These are phyloP conservation scores for Patella depressa DNA, from an alignment of 2,888 invertebrate genomes.

Conservation along the genomic window DNA sequence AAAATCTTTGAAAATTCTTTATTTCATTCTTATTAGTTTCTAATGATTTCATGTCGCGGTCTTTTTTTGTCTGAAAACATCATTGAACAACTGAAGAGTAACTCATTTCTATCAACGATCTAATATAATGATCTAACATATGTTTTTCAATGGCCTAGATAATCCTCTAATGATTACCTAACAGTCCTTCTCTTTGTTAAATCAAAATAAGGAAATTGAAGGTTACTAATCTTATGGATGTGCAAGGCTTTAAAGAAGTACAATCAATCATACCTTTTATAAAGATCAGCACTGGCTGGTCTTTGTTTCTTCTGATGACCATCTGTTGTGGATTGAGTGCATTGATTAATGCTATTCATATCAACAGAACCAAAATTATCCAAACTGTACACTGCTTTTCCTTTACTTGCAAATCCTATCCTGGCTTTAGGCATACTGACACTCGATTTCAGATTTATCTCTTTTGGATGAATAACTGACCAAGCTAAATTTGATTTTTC, in stretches of 20 bases:
- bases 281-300: slow-evolving; percentile 52
- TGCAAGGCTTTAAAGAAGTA: neutral
- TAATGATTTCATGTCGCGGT: no score
- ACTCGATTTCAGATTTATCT: slow-evolving; percentile 54
- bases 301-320: slow-evolving; percentile 32
- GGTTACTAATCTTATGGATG: neutral
- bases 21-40: no score
- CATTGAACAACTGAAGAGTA: no score
- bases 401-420: slow-evolving; percentile 10
- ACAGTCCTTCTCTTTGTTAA: no score
- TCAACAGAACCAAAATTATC: slow-evolving; percentile 28
- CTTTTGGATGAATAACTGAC: slow-evolving; percentile 58
- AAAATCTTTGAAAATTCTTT: no score
- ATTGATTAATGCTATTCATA: neutral
- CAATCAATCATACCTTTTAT: slow-evolving; percentile 42
- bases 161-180: no score
- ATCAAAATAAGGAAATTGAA: neutral
- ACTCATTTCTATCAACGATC: no score
- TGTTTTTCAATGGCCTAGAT: no score
- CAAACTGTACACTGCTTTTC: slow-evolving; percentile 21
- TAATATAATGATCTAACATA: no score
- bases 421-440: slow-evolving; percentile 28
- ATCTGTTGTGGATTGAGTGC: neutral
- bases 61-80: no score
- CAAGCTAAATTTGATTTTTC: slow-evolving; percentile 60